Base-by-base conservation (phyloP, 92 coral and sea anemone genomes). In the Diadumene lineata region DNA sequence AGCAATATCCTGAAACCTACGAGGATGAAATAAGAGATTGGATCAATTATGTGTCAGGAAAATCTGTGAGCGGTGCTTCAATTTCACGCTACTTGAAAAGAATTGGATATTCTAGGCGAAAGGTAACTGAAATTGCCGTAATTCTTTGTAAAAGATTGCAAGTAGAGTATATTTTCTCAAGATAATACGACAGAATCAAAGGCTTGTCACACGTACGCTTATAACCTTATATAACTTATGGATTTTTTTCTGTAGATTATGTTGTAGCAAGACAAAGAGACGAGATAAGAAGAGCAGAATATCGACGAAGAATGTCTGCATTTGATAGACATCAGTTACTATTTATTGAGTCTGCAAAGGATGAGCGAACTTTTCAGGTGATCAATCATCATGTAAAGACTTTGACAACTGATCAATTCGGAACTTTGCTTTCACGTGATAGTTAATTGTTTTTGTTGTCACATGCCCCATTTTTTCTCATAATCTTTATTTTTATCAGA, bases 281-380 rank as follows among this genome's bases (percentile, higher is more conserved):
- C 43, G 75, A 60, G 6, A 22, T 44, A 32, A 79, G 60, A 9
- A 15, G 84, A 27, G 84, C 84, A 60, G 60, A 26, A 25, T 79
- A 79, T 62, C 55, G 77, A 13, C 84, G 70, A 22, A 69, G 60
- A 48, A 50, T 79, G 0, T 31, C 43, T 58, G 60, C 22, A 23
- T 79, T 68, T 43, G 1, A 17, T 55, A 43, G 84, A 27, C 32
- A 70, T 18, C 78, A 79, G 60, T 28, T 79, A 7, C 21, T 79
- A 44, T 79, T 79, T 62, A 50, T 79, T 23, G 77, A 79, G 44
- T 69, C 84, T 9, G 69, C 84, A n/a, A 69, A 69, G 60, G 77
- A 79, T 46, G 23, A 34, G 3, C 50, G 79, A 43, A 74, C 79
- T 18, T 74, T 74, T 46, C 70, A 43, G 79, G 79, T 64, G 62